Evolutionary conservation across 2,888 invertebrate species (phyloP).

Genomic region (Euproctis similis): DNA sequence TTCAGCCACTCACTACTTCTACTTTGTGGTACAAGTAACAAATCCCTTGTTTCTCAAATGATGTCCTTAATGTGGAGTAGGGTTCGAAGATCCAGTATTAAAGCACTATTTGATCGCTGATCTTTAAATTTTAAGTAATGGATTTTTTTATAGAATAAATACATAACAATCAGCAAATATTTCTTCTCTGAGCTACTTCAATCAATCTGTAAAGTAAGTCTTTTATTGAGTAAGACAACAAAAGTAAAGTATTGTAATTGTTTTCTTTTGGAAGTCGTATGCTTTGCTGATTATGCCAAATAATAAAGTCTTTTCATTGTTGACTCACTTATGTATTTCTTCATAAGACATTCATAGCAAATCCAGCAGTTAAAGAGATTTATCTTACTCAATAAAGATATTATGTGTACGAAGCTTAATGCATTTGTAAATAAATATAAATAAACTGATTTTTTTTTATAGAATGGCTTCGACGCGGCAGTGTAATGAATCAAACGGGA

Average conservation of each 20-base stretch:
- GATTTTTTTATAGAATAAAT: too few relatives aligned
- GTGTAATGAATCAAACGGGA: too few relatives aligned
- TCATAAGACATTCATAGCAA: conserved; percentile 50
- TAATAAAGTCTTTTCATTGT: conserved; percentile 29
- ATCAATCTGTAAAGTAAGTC: conserved; percentile 31
- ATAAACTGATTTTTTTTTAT: conserved; percentile 26
- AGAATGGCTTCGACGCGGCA: too few relatives aligned
- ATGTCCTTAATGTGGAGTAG: too few relatives aligned
- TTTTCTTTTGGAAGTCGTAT: conserved; percentile 23
- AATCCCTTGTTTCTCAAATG: too few relatives aligned
- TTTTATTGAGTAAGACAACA: conserved; percentile 27
- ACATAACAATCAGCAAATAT: conserved; percentile 12
- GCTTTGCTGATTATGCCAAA: conserved; percentile 26
- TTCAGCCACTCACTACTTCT: too few relatives aligned
- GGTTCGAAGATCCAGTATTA: too few relatives aligned
- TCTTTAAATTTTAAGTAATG: too few relatives aligned
- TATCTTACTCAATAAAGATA: conserved; percentile 52
- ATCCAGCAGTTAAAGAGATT: conserved; percentile 50
- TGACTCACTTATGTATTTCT: conserved; percentile 39
- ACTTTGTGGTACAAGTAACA: too few relatives aligned
- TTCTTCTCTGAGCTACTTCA: conserved; percentile 28
- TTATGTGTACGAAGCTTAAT: conserved; percentile 33
- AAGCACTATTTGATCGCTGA: too few relatives aligned
- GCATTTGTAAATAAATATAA: conserved; percentile 39
- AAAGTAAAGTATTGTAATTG: conserved; percentile 31